Conservation (phyloP, 2,113 vertebrate species). For the Lepisosteus osseus region DNA sequence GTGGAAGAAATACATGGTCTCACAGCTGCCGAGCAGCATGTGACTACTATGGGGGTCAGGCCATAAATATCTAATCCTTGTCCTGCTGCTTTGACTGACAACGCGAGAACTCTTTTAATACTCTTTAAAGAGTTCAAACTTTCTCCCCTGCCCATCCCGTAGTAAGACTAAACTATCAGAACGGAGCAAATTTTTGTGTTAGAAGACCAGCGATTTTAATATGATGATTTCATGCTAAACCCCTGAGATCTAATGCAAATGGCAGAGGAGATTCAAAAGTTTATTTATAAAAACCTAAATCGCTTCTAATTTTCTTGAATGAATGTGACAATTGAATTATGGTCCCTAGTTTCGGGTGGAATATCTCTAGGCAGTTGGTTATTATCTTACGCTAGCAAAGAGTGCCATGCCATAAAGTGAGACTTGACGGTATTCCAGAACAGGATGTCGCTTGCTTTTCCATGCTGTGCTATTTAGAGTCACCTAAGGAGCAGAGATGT, state of each 20-base stretch:
- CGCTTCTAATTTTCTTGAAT: too few species aligned
- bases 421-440: too few species aligned
- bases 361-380: too few species aligned
- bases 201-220: not conserved
- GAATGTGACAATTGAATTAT: too few species aligned
- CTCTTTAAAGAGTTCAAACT: slow-evolving; percentile 51
- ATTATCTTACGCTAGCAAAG: too few species aligned
- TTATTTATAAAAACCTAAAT: too few species aligned
- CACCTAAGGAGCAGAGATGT: slow-evolving; percentile 16
- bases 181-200: slow-evolving; percentile 13
- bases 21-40: slow-evolving; percentile 78
- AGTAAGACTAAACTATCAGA: slow-evolving; percentile 5
- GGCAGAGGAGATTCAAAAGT: too few species aligned
- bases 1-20: slow-evolving; percentile 63
- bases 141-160: not conserved
- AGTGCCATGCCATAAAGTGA: too few species aligned
- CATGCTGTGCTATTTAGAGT: not conserved
- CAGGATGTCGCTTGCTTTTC: too few species aligned
- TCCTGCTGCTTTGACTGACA: slow-evolving; percentile 72
- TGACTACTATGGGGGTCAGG: slow-evolving; percentile 66
- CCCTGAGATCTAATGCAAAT: not conserved
- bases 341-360: too few species aligned
- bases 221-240: not conserved
- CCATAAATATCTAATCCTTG: slow-evolving; percentile 75
- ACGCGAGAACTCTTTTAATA: slow-evolving; percentile 58